These are phyloP conservation scores for Pheosia gnoma DNA, from an alignment of 2,888 invertebrate genomes.

Conservation along the genomic window DNA sequence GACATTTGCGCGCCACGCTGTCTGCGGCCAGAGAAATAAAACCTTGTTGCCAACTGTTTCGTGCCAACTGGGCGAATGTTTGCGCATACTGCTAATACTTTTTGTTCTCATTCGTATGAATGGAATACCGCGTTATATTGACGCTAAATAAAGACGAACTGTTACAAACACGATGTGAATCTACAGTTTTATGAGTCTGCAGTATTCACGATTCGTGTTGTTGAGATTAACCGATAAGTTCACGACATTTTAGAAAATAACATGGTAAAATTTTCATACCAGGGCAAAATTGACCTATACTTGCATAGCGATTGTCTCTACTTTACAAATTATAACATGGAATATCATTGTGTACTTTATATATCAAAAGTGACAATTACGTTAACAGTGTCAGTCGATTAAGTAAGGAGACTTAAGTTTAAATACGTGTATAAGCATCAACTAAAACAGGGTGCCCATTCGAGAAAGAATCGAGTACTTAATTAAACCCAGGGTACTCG, in stretches of 20 bases:
- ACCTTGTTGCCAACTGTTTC: constrained; percentile 55
- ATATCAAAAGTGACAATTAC: too few species aligned
- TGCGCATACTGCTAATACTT: constrained; percentile 11
- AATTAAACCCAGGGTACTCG: constrained; percentile 14
- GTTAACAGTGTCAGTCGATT: too few species aligned
- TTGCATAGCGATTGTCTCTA: too few species aligned
- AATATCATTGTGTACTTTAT: too few species aligned
- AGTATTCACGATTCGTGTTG: too few species aligned
- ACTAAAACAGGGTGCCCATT: constrained; percentile 11
- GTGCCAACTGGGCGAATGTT: constrained; percentile 42
- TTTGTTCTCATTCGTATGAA: constrained; percentile 11
- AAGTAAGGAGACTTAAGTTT: too few species aligned
- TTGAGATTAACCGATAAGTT: background rate
- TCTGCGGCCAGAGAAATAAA: constrained; percentile 59
- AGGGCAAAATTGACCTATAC: too few species aligned
- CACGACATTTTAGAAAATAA: too few species aligned
- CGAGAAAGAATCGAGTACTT: constrained; percentile 15
- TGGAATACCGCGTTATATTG: constrained; percentile 5
- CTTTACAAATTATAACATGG: too few species aligned
- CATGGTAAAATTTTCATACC: too few species aligned
- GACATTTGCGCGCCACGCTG: constrained; percentile 76
- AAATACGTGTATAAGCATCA: constrained; percentile 10
- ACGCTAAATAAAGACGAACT: background rate
- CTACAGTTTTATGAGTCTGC: too few species aligned
- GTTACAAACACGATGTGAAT: background rate